Base-by-base conservation (phyloP, 2,888 invertebrate species). In the Tenthredo livida region DNA sequence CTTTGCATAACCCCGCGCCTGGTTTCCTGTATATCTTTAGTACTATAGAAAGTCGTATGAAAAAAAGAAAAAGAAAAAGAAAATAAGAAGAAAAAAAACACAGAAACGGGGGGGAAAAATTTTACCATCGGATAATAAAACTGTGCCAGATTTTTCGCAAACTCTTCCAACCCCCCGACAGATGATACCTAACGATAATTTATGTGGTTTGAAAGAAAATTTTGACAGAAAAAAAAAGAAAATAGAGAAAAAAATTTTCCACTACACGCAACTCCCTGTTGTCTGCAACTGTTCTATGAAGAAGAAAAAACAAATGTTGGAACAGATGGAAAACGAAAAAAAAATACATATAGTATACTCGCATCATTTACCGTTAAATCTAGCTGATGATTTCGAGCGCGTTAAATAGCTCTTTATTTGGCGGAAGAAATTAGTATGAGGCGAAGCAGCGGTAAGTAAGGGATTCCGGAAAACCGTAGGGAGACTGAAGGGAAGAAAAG, bases 391-490 rank as follows among this genome's bases (percentile, higher is more conserved):
- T 83, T 85, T 67, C 73, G 83, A 84, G 67, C 73, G 85, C 84
- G 86, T 86, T 86, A 84, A 70, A 82, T 70, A 84, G 86, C 86
- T 84, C 70, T 73, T 84, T 86, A 87, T 84, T 85, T 70, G 82
- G 75, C 84, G 84, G 61, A 70, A 80, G 61, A 85, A 84, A 85
- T 86, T 85, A 85, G 86, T 86, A 86, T 84, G 84, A 65, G 84
- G 85, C 85, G 84, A 86, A 87, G 86, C 85, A 86, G 86, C 85
- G 86, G 86, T 85, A 75, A 86, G 86, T 85, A 75, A 88, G 88
- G 87, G 86, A 88, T 86, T 86, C 83, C 85, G 86, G 86, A 85
- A 83, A 86, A 87, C 87, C 87, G 82, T 54, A 75, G 84, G 77
- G 65, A 83, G 67, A 43, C 40, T 72, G 73, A 78, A 78, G 54